Base-by-base conservation (phyloP, 2,888 invertebrate species). In the Boloria selene region DNA sequence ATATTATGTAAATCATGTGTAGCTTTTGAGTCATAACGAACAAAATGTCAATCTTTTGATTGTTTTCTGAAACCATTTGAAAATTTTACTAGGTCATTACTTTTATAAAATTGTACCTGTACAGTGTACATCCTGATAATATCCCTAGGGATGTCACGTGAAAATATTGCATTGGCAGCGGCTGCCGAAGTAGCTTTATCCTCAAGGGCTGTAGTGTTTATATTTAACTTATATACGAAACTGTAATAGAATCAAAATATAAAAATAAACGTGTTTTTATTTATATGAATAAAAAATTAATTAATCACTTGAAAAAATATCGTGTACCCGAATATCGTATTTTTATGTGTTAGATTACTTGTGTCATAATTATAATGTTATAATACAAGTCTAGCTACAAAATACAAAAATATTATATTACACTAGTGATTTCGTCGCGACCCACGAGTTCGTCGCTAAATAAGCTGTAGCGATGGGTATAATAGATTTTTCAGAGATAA, bases 131-230 rank as follows among this genome's bases (percentile, higher is more conserved):
- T 55, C 45, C 55, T 52, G 44, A 58, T 65, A 62, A 68, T 65
- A 69, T 69, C 68, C 68, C 65, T 42, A 16, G 68, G 60, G 68
- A 55, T 61, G 65, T 63, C 62, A 67, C 55, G 54, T 59, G 64
- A 64, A 69, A 64, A 66, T 64, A 62, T 68, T 66, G 68, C 66
- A 64, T 61, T 49, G 58, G 61, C 51, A 61, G 44, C 52, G 64
- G 62, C 66, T 66, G 62, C 55, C 64, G 66, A 66, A 70, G 68
- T 51, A 62, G 61, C 62, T 50, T 38, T 51, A 66, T 58, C 64
- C 68, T 51, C 44, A 18, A 61, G 64, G 47, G 49, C 53, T 56
- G 68, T 55, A 51, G 52, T 65, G 60, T 62, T 68, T 62, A 66
- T 64, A 63, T 67, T 53, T 52, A 58, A 70, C 64, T 66, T 68